These are phyloP conservation scores for Thermophis baileyi DNA, from an alignment of 2,113 vertebrate genomes.

Conservation along the genomic window DNA sequence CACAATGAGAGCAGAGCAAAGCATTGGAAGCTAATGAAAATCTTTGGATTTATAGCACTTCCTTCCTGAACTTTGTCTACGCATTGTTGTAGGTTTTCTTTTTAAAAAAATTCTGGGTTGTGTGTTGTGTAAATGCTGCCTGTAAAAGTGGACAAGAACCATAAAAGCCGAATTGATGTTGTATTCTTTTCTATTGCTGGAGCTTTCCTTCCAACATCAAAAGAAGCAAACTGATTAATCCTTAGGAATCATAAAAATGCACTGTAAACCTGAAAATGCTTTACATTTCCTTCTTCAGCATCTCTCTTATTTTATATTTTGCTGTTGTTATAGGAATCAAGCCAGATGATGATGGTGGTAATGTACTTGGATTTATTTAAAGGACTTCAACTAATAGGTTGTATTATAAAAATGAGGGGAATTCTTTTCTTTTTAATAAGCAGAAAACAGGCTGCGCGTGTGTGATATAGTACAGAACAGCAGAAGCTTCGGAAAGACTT, in stretches of 20 bases:
- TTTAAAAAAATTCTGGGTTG: neutral
- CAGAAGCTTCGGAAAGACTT: neutral
- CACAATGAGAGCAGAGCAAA: neutral
- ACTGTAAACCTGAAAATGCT: neutral
- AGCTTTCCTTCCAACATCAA: neutral
- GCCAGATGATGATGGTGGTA: neutral
- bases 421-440: neutral
- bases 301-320: neutral
- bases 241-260: neutral
- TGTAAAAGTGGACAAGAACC: neutral
- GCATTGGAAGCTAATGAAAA: neutral
- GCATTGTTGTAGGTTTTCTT: neutral
- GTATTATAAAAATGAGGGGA: neutral
- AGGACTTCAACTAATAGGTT: neutral
- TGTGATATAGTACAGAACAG: neutral
- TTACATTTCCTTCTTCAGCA: neutral
- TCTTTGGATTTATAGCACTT: neutral
- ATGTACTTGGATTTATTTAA: neutral
- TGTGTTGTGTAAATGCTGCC: neutral
- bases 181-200: neutral
- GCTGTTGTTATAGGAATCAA: neutral
- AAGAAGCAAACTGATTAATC: neutral
- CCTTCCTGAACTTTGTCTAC: neutral
- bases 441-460: neutral
- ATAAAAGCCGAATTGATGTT: neutral